A percentile compares a stretch with the other conserved stretches of the same genome.
Conservation (phyloP, 2,113 vertebrate species). For the Labrus mixtus region DNA sequence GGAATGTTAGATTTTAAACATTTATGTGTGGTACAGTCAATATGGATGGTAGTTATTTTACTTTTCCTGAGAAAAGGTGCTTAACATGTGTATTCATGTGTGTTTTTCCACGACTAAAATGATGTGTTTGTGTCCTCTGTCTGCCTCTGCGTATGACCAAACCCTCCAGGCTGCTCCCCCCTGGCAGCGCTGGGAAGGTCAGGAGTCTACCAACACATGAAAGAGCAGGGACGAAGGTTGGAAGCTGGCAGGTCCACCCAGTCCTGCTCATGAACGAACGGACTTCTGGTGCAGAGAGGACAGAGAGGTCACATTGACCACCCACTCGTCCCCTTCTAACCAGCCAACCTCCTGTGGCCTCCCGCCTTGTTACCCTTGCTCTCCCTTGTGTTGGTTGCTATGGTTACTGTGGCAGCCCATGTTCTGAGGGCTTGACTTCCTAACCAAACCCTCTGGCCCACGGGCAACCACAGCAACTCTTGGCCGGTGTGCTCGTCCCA, state of each 20-base stretch:
- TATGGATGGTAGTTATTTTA: constrained; percentile 29
- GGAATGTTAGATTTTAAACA: constrained; percentile 58
- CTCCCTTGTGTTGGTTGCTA: constrained; percentile 54
- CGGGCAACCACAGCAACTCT: constrained; percentile 52
- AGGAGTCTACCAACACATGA: constrained; percentile 62
- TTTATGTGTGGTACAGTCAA: constrained; percentile 11
- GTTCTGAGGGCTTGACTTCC: constrained; percentile 64
- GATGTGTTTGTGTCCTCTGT: constrained; percentile 49
- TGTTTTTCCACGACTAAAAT: neutral
- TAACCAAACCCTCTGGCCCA: constrained; percentile 67
- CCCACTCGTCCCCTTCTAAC: constrained; percentile 3
- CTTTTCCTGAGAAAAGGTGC: constrained; percentile 75
- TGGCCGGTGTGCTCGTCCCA: constrained; percentile 80
- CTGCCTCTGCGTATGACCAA: constrained; percentile 67
- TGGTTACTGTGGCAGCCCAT: constrained; percentile 57
- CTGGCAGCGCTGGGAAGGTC: constrained; percentile 76
- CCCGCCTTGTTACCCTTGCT: constrained; percentile 9
- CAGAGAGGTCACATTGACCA: constrained; percentile 48
- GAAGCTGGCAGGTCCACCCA: constrained; percentile 17
- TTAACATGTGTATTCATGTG: constrained; percentile 35
- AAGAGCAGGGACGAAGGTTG: constrained; percentile 37
- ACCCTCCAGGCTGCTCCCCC: constrained; percentile 79
- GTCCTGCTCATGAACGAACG: constrained; percentile 35
- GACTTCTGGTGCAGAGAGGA: constrained; percentile 34
- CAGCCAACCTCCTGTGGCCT: constrained; percentile 16